These are phyloP conservation scores for Chrysina gloriosa DNA, from an alignment of 2,888 invertebrate genomes.

Conservation along the genomic window DNA sequence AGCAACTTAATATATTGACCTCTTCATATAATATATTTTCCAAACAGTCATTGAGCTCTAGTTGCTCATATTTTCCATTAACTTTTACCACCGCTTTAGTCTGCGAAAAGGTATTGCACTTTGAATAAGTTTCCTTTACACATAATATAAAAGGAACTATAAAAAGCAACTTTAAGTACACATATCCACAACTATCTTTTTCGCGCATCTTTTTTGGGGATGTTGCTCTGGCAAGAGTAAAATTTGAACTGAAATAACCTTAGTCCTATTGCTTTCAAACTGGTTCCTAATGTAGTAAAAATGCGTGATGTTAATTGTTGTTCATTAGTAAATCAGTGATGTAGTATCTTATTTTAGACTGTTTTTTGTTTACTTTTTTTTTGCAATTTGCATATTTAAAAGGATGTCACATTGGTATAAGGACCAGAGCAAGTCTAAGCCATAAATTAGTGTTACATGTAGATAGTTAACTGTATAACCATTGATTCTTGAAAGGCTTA, in stretches of 20 bases:
- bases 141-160: not conserved
- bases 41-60: not conserved
- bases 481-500: too few species aligned
- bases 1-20: not conserved
- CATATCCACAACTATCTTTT: not conserved
- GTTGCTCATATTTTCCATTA: not conserved
- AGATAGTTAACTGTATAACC: too few species aligned
- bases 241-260: constrained; percentile 31
- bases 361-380: constrained; percentile 9
- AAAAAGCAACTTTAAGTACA: not conserved
- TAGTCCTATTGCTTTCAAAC: not conserved
- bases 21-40: constrained; percentile 23
- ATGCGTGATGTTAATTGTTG: constrained; percentile 22
- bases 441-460: too few species aligned
- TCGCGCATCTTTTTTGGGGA: constrained; percentile 6
- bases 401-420: not conserved
- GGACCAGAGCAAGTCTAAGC: too few species aligned
- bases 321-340: constrained; percentile 11
- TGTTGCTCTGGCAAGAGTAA: constrained; percentile 15
- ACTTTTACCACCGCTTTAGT: constrained; percentile 12
- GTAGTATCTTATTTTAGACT: constrained; percentile 12
- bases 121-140: not conserved
- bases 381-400: constrained; percentile 17
- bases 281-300: constrained; percentile 21
- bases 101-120: constrained; percentile 5